Base-by-base conservation (phyloP, 92 coral and sea anemone genomes). In the Heteractis magnifica region DNA sequence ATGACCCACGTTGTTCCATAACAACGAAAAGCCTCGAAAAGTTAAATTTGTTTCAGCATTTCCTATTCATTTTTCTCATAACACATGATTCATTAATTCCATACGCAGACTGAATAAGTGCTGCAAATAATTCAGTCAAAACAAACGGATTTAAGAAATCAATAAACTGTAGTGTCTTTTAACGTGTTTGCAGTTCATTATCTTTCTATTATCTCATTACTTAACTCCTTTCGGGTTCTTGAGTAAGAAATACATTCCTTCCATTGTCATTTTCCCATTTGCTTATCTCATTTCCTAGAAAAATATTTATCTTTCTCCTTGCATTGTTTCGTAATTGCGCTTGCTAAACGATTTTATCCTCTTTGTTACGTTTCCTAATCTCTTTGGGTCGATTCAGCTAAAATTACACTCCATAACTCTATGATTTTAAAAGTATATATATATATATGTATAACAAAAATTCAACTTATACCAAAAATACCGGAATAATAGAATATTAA, bases 201-300 rank as follows among this genome's bases (percentile, higher is more conserved):
- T 26, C 23, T 68, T 23, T 48, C 49, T 68, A 68, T 68, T 68
- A 68, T 68, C 73, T 23, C 11, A 68, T 68, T 68, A 68, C 73
- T 68, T 68, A 68, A 68, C 73, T 26, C 48, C 73, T 68, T 26
- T 10, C 23, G 15, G 15, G 23, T 68, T 4, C 73, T 68, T 68
- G 23, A 62, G 58, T 13, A 12, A 68, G 73, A 7, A 20, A 10
- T 20, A 19, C 34, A 34, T 65, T 65, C 72, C 19, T 65, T 20
- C 21, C 8, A 6, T 34, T 34, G 73, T 23, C 1, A 23, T 23
- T 6, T 23, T 23, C 49, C 73, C 73, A 68, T 68, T 68, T 68
- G 72, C 73, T 68, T 68, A 68, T 68, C 73, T 4, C 19, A 26
- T 68, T 26, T 68, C 73, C 50, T 68, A 14, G 49, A 68, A 23